phyloP scores from a whole-genome alignment of 2,797 vertebrate species.

The Carcharodon carcharias region DNA sequence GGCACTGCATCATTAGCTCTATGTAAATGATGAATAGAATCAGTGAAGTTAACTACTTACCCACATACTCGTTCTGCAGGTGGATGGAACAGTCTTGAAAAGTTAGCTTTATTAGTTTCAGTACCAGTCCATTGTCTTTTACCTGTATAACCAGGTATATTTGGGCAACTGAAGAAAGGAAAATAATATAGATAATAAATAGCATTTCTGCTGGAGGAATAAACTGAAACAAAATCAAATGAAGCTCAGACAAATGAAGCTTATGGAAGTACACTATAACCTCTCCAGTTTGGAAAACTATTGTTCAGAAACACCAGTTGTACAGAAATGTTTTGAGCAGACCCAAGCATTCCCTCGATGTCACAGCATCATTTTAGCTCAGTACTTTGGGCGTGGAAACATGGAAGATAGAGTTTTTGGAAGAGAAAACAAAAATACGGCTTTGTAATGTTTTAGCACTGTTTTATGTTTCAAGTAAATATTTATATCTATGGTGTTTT shows the following conservation, averaged over 20 bases:
- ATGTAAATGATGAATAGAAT: neutral
- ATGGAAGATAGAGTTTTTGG: neutral
- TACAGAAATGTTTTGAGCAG: neutral
- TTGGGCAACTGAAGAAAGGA: constrained; percentile 55
- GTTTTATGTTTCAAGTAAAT: too few species aligned
- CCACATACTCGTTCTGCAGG: constrained; percentile 51
- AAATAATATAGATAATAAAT: constrained; percentile 37
- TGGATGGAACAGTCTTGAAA: constrained; percentile 49
- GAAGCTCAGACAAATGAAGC: neutral
- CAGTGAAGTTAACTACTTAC: constrained; percentile 50
- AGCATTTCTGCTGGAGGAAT: neutral
- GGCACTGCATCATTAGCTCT: neutral
- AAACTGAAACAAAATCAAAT: neutral
- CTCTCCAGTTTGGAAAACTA: neutral
- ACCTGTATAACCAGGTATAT: constrained; percentile 67
- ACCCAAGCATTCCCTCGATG: neutral
- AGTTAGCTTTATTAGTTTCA: constrained; percentile 56
- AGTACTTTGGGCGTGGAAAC: neutral
- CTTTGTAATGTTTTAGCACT: neutral
- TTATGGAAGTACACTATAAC: neutral
- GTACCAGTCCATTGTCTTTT: constrained; percentile 59
- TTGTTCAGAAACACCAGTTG: neutral
- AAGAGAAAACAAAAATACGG: neutral
- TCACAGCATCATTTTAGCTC: neutral
- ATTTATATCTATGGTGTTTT: neutral